Percentiles rank a stretch among this genome's conserved stretches.
Conservation (phyloP, 1,140 invertebrate genomes). For the Elymnias hypermnestra region DNA sequence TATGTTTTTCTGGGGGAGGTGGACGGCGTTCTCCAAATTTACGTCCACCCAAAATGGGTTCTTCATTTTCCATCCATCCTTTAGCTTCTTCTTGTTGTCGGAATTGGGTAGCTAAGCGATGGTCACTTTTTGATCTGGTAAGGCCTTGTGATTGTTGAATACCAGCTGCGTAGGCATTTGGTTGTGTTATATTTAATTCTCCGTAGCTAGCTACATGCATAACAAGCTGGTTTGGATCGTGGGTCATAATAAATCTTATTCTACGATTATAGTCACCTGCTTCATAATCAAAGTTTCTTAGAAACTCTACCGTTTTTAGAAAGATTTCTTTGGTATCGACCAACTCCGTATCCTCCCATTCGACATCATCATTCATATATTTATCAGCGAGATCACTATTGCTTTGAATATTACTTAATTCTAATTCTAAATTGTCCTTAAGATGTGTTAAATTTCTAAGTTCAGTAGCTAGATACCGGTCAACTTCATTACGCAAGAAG, state of each 20-base stretch:
- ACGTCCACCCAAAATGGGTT: constrained; percentile 81
- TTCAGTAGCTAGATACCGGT: constrained; percentile 90
- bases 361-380: constrained; percentile 90
- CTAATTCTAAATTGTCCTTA: constrained; percentile 95
- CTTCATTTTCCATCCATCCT: constrained; percentile 76
- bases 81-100: constrained; percentile 87
- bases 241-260: constrained; percentile 89
- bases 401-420: constrained; percentile 94
- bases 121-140: constrained; percentile 95
- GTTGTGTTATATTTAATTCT: constrained; percentile 87
- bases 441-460: constrained; percentile 87
- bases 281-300: constrained; percentile 95
- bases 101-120: constrained; percentile 92
- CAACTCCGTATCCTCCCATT: constrained; percentile 92
- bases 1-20: constrained; percentile 70
- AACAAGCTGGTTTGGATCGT: constrained; percentile 93
- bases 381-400: constrained; percentile 98
- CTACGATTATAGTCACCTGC: constrained; percentile 90
- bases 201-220: constrained; percentile 90
- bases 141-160: constrained; percentile 83
- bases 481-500: constrained; percentile 90
- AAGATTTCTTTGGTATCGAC: constrained; percentile 97
- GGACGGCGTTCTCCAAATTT: constrained; percentile 83
- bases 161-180: constrained; percentile 75
- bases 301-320: constrained; percentile 94